Evolutionary conservation across 2,113 vertebrate species (phyloP).

Genomic region (Eubucco bourcierii): DNA sequence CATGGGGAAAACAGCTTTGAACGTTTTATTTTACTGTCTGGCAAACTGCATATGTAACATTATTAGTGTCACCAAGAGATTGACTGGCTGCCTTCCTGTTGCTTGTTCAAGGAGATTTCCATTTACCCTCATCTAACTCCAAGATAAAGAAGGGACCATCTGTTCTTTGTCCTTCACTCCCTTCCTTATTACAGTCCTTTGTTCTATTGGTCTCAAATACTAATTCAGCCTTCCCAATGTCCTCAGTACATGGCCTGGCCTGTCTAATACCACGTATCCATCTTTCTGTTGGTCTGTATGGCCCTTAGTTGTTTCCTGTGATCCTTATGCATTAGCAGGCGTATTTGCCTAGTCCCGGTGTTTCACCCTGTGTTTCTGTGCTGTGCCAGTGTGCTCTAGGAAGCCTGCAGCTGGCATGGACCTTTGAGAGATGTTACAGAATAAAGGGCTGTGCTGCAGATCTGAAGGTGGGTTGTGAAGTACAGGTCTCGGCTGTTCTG

Average conservation of each 20-base stretch:
- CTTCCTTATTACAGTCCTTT: constrained; percentile 16
- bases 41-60: neutral
- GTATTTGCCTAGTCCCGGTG: neutral
- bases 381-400: fast-evolving
- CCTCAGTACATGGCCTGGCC: neutral
- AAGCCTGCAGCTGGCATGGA: neutral
- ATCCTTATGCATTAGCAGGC: neutral
- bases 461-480: neutral
- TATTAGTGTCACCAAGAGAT: constrained; percentile 50
- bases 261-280: neutral
- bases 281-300: neutral
- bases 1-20: neutral
- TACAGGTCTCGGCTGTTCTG: neutral
- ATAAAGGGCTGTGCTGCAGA: neutral
- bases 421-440: neutral
- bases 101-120: constrained; percentile 47
- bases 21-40: constrained; percentile 7
- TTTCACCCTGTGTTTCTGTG: neutral
- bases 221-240: neutral
- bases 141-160: constrained; percentile 60
- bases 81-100: constrained; percentile 61
- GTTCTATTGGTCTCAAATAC: neutral
- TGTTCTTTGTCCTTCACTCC: constrained; percentile 51
- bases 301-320: neutral
- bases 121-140: constrained; percentile 61